Evolutionary conservation across 2,113 vertebrate species (phyloP), one percentile per base, ranked within the genome.

Genomic region (Corapipo altera): DNA sequence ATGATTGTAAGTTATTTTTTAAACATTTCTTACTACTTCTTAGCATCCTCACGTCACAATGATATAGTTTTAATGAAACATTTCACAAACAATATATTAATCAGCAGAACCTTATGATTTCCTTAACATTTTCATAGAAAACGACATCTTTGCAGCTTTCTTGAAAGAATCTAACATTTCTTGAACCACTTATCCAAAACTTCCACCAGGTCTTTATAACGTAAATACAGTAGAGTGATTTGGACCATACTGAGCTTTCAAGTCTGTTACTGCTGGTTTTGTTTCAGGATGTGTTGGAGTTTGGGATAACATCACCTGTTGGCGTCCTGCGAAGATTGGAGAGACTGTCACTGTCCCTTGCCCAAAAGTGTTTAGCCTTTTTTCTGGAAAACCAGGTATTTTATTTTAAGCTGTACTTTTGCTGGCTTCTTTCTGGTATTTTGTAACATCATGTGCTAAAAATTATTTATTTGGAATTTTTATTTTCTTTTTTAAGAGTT

Each of bases 261-360:
- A 59, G 28, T n/a, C 30, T 84, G 2, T 78, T 94, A 46, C 61
- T 8, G 5, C 55, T 84, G 74, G 1, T 90, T 95, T 86, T 95
- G 8, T 95, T 96, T 26, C 85, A 91, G 98, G 98, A 52, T 99
- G 98, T 95, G 77, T 94, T 65, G 98, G 98, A 37, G 22, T 97
- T 89, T 99, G 98, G 98, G 98, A 98, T 96, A 98, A 98, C 89
- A 94, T 98, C 74, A 98, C 98, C 0, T 99, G 98, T 39, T 99
- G 98, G 98, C 97, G 61, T 46, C 96, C 97, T 22, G 98, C 98
- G 0, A 97, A 98, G 39, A 51, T 98, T n/a, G 98, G 98, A 61
- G 98, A 98, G 93, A 99, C 97, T 1, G 97, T 99, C 93, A 98
- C 98, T 6, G 96, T 98, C 54, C 98, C 98, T 39, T 99, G 98